Conservation (phyloP, 2,113 vertebrate species). For the Oreochromis spilurus region DNA sequence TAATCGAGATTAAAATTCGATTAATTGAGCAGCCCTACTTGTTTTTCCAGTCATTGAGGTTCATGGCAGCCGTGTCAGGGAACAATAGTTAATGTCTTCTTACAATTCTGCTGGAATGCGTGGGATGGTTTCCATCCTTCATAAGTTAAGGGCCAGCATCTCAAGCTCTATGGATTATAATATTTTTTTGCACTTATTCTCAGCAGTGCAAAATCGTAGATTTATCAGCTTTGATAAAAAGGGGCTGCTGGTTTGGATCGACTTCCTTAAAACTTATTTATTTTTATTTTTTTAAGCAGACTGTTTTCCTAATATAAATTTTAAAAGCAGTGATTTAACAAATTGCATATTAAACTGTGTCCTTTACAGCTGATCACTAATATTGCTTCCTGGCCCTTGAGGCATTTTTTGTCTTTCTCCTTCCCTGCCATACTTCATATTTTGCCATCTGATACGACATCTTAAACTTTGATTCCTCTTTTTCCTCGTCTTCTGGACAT, state of each 20-base stretch:
- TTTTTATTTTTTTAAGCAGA: neutral
- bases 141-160: neutral
- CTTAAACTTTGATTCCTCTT: neutral
- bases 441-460: neutral
- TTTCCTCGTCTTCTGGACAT: neutral
- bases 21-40: neutral
- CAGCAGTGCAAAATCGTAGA: neutral
- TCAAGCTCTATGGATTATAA: neutral
- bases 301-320: neutral
- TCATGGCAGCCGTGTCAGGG: neutral
- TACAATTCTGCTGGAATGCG: neutral
- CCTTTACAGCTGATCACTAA: neutral
- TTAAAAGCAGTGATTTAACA: neutral
- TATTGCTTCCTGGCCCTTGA: neutral
- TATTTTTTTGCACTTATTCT: neutral
- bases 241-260: neutral
- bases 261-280: accelerated
- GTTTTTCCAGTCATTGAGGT: neutral
- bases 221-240: neutral
- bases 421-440: neutral
- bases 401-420: neutral
- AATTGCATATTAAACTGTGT: neutral
- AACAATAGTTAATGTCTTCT: neutral
- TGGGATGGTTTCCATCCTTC: neutral
- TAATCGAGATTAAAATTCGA: too few species aligned